Evolutionary conservation across 2,113 vertebrate species (phyloP).

Genomic region (Brachionichthys hirsutus): DNA sequence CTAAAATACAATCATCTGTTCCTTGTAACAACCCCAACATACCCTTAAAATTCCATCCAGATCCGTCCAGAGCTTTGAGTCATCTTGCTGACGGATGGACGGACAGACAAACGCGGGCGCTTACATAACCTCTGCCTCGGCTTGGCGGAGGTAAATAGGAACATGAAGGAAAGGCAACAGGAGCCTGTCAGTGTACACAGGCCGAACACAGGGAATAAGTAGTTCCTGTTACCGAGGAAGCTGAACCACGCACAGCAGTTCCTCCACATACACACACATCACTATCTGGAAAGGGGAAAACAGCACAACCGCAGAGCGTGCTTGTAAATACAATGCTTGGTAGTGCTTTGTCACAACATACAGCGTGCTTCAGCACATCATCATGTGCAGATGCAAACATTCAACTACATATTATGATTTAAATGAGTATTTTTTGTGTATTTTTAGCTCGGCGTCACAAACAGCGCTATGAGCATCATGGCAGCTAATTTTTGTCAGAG

Average conservation of each 20-base stretch:
- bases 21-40: no score
- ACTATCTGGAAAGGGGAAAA: constrained; percentile 14
- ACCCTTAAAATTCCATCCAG: no score
- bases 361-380: not conserved
- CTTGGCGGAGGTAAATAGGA: no score
- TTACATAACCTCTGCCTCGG: no score
- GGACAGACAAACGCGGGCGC: no score
- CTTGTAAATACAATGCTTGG: constrained; percentile 11
- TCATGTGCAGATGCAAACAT: not conserved
- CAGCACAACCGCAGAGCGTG: constrained; percentile 9
- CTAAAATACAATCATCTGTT: no score
- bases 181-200: constrained; percentile 14
- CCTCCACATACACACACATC: constrained; percentile 4
- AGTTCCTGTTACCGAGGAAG: constrained; percentile 34
- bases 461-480: no score
- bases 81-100: no score
- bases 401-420: constrained; percentile 20
- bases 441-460: no score
- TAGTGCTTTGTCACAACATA: constrained; percentile 5
- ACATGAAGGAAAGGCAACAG: constrained; percentile 11
- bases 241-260: constrained; percentile 9
- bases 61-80: no score
- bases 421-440: constrained; percentile 29
- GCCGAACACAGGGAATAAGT: constrained; percentile 16
- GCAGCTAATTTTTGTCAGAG: no score